Evolutionary conservation across 2,113 vertebrate genomes (phyloP).

Genomic region (Aplodontia rufa): DNA sequence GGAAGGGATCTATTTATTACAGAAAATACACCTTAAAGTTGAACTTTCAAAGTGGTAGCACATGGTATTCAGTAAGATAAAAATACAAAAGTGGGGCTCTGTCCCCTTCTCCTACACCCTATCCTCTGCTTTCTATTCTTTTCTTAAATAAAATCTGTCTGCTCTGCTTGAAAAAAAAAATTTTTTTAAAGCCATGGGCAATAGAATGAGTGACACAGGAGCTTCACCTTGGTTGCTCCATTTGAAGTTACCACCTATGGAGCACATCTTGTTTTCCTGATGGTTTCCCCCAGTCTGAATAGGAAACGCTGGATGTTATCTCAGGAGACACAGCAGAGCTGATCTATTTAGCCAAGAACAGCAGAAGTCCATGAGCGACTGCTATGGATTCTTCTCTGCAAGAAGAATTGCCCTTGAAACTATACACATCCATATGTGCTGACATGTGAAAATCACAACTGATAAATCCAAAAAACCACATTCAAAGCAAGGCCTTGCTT

Average conservation of each 20-base stretch:
- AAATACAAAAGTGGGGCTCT: too few relatives aligned
- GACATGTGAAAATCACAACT: neutral
- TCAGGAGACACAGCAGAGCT: neutral
- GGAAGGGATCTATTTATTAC: slow-evolving; percentile 5
- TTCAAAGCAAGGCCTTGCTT: neutral
- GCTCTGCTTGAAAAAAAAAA: too few relatives aligned
- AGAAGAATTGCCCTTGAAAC: neutral
- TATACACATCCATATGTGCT: rapidly evolving
- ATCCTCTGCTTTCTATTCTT: too few relatives aligned
- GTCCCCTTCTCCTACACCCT: too few relatives aligned
- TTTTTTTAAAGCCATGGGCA: neutral
- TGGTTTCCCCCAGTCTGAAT: neutral
- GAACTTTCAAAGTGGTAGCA: neutral
- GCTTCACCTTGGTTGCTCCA: neutral
- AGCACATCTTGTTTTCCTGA: neutral
- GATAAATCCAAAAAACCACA: neutral
- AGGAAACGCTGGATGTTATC: neutral
- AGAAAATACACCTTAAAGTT: neutral
- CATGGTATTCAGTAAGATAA: neutral
- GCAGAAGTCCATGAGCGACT: neutral
- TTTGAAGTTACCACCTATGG: neutral
- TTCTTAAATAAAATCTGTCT: too few relatives aligned
- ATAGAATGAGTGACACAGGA: neutral
- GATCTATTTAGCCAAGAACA: neutral
- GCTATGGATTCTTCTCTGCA: neutral